phyloP scores from a whole-genome alignment of 2,797 vertebrate genomes.

The Eospalax fontanierii region DNA sequence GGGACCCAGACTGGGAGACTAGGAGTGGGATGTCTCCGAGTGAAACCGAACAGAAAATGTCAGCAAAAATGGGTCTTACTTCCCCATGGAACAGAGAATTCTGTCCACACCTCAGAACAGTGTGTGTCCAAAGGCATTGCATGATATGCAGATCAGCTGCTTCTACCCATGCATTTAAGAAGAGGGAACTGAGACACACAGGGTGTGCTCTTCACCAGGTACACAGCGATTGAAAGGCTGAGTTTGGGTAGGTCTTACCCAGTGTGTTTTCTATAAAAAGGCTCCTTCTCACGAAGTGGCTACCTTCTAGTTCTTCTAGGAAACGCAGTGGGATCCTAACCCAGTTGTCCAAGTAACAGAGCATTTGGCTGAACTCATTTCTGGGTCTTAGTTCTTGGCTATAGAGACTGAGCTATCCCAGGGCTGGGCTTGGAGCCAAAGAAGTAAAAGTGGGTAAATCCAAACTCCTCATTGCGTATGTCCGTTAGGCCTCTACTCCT shows the following conservation, averaged over 20 bases:
- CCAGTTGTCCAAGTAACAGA: not conserved
- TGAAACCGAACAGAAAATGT: not conserved
- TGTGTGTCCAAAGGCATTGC: not conserved
- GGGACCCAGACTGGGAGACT: not conserved
- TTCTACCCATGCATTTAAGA: not conserved
- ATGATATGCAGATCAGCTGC: not conserved
- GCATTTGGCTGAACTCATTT: not conserved
- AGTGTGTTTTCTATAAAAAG: not conserved
- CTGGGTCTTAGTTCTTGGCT: not conserved
- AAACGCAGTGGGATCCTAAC: conserved; percentile 7
- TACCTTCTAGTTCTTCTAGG: conserved; percentile 20
- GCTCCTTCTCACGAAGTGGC: not conserved
- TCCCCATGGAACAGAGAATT: not conserved
- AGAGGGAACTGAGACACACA: not conserved
- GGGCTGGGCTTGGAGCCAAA: not conserved
- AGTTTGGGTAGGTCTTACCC: not conserved
- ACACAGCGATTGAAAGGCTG: not conserved
- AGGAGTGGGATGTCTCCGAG: not conserved
- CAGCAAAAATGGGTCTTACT: not conserved
- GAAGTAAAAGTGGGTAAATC: not conserved
- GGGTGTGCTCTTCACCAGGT: not conserved
- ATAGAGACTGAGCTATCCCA: not conserved
- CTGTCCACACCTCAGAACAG: not conserved
- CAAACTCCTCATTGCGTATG: not conserved
- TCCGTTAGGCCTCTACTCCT: not conserved